Evolutionary conservation across 2,113 vertebrate genomes (phyloP).

Genomic region (Heterotis niloticus): DNA sequence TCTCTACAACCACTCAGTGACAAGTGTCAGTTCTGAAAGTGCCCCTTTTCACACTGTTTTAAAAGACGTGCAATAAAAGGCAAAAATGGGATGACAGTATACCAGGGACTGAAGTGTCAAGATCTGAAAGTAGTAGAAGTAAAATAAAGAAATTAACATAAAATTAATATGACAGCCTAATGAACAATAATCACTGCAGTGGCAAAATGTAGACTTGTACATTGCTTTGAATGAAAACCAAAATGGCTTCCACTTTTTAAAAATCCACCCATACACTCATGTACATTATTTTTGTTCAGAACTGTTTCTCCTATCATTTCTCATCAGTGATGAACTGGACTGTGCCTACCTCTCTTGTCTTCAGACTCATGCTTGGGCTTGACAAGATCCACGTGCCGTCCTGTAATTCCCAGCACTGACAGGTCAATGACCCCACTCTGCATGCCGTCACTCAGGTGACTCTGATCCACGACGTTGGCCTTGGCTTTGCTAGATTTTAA

Average conservation of each 20-base stretch:
- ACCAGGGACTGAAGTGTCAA: constrained; percentile 36
- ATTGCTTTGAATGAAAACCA: background rate
- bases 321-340: background rate
- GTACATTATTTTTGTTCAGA: background rate
- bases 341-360: constrained; percentile 80
- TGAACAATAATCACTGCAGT: too few relatives aligned
- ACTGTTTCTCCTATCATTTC: background rate
- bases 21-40: background rate
- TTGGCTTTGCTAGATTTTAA: constrained; percentile 96
- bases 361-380: constrained; percentile 85
- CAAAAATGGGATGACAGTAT: constrained; percentile 30
- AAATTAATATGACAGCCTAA: background rate
- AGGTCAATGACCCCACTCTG: constrained; percentile 87
- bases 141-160: constrained; percentile 14
- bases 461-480: constrained; percentile 89
- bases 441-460: constrained; percentile 75
- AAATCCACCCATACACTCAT: background rate
- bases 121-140: constrained; percentile 40
- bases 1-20: background rate
- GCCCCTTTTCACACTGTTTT: too few relatives aligned
- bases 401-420: constrained; percentile 76
- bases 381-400: constrained; percentile 89
- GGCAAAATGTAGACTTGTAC: too few relatives aligned
- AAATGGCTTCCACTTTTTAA: background rate
- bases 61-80: constrained; percentile 1